phyloP scores from a whole-genome alignment of 2,113 vertebrate genomes.

The Ginglymostoma cirratum region DNA sequence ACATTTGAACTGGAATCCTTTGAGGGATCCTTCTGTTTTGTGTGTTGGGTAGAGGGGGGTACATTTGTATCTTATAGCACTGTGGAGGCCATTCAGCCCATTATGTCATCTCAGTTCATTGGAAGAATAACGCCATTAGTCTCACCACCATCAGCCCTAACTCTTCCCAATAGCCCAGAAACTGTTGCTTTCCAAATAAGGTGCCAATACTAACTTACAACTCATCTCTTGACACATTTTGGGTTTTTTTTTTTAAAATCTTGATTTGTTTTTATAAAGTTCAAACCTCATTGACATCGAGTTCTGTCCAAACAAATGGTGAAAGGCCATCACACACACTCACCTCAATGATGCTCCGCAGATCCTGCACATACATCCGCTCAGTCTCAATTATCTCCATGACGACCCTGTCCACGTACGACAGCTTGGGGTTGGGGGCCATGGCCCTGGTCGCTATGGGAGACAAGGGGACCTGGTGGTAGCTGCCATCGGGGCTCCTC shows the following conservation, averaged over 20 bases:
- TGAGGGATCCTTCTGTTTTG: background rate
- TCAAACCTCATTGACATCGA: background rate
- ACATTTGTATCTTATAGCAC: background rate
- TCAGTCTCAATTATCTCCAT: slow-evolving; percentile 92
- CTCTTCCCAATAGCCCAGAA: background rate
- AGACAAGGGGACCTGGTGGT: slow-evolving; percentile 46
- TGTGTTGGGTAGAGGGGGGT: too few relatives aligned
- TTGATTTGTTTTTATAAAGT: background rate
- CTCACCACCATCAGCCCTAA: background rate
- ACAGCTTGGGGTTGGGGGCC: slow-evolving; percentile 65
- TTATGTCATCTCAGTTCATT: background rate
- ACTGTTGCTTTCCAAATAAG: background rate
- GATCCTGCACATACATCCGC: slow-evolving; percentile 82
- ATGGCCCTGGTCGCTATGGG: slow-evolving; percentile 58
- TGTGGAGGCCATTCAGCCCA: background rate
- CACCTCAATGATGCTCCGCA: slow-evolving; percentile 90
- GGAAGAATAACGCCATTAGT: background rate
- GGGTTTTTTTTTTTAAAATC: background rate
- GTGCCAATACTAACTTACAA: background rate
- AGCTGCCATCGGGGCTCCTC: slow-evolving; percentile 22
- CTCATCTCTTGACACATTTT: background rate
- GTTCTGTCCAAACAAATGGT: background rate
- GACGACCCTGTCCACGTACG: slow-evolving; percentile 84
- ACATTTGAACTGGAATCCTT: background rate
- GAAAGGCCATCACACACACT: slow-evolving; percentile 37